These are phyloP conservation scores for Orientallactaga sibirica DNA, from an alignment of 2,797 vertebrate genomes.

Conservation along the genomic window DNA sequence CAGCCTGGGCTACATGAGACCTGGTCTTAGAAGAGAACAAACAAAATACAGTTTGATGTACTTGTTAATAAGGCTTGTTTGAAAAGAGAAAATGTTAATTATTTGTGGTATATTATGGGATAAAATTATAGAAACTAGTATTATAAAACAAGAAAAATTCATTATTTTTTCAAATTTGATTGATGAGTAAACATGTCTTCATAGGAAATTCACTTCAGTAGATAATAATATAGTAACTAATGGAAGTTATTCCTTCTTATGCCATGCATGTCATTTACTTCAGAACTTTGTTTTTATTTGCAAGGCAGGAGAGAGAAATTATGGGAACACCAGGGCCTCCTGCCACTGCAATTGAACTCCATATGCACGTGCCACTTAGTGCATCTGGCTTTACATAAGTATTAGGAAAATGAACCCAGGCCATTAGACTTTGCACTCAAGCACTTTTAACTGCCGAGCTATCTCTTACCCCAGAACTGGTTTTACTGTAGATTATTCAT, in stretches of 20 bases:
- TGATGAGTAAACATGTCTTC: slow-evolving; percentile 48
- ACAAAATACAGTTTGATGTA: background rate
- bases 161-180: slow-evolving; percentile 61
- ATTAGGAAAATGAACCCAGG: too few species aligned
- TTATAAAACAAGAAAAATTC: slow-evolving; percentile 40
- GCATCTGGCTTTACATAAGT: too few species aligned
- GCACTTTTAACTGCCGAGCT: too few species aligned
- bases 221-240: slow-evolving; percentile 19
- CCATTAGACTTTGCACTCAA: too few species aligned
- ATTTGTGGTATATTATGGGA: slow-evolving; percentile 38
- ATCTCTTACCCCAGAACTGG: background rate
- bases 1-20: background rate
- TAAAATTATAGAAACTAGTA: slow-evolving; percentile 27
- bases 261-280: background rate
- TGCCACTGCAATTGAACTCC: too few species aligned
- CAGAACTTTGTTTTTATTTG: slow-evolving; percentile 18
- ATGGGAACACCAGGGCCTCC: too few species aligned
- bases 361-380: too few species aligned
- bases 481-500: background rate
- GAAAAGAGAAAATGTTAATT: slow-evolving; percentile 24
- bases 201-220: slow-evolving; percentile 48
- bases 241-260: slow-evolving; percentile 52
- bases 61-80: slow-evolving; percentile 34
- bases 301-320: too few species aligned
- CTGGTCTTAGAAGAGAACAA: background rate